Base-by-base conservation (phyloP, 64 coral and sea anemone genomes). In the Pachyseris speciosa region DNA sequence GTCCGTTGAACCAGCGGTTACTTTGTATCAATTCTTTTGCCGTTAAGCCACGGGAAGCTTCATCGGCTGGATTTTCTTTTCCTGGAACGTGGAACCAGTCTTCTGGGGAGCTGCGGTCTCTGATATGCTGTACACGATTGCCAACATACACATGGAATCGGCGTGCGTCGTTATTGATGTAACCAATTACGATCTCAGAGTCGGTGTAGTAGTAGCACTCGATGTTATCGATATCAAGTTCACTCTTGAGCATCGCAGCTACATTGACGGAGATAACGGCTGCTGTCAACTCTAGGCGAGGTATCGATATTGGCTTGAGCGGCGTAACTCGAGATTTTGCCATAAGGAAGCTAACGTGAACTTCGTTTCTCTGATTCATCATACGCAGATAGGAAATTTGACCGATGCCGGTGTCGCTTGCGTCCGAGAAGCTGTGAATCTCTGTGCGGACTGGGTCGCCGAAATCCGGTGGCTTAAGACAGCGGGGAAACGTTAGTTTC, bases 341-440 rank as follows among this genome's bases (percentile, higher is more conserved):
- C 74, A 68, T 49, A 7, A 90, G 74, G 17, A 69, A 90, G 58
- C 87, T 90, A 11, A 90, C 87, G 15, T 90, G 87, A 16, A 66
- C 34, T 79, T 78, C 40, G 12, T 39, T 36, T 64, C 63, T 79
- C 22, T 90, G 34, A 37, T 90, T 90, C 2, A 44, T 34, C 20
- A 79, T 27, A 19, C 75, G 74, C 15, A 90, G 10, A 30, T 79
- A 90, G 20, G 72, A 90, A 17, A 91, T 77, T 53, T 91, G 88
- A 26, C 75, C 74, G 50, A 91, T 66, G 27, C 88, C 88, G 20
- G 69, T 81, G 28, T 91, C 75, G 45, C 88, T 69, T 55, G 75
- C 88, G 52, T 91, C 88, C 47, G 88, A 81, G 63, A 91, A 91
- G 45, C 77, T 91, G 76, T 70, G 34, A 44, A 91, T 40, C 49